Evolutionary conservation across 2,797 vertebrate species (phyloP), one percentile per base, ranked within the genome.

Genomic region (Denticeps clupeoides): DNA sequence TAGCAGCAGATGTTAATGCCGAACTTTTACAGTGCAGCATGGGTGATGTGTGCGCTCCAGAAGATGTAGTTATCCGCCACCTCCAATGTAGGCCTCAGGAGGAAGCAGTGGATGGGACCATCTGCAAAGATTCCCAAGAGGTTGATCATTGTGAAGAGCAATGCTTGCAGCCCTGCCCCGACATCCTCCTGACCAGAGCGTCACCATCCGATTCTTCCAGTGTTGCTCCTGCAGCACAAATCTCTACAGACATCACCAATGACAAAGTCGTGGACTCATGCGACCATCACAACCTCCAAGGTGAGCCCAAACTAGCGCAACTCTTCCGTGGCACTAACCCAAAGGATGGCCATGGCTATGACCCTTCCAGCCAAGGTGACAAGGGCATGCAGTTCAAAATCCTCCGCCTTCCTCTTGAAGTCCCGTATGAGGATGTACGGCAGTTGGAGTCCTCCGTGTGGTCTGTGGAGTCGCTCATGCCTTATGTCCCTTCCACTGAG

Each of bases 401-500:
- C 0, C 49, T 75, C 5, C 65, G 65, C n/a, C 35, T 81, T 38
- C 76, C 78, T 0, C 78, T 81, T n/a, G 68, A 81, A 21, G 13
- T 68, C 0, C 64, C 65, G 25, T 72, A 72, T 46, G 55, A 77
- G 51, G 70, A 80, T 16, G 69, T 80, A 27, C 65, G 57, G 38
- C 74, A 67, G 59, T 70, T 77, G 48, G 82, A 83, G 26, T 69
- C 76, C 4, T 67, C 69, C 0, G 67, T 81, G 40, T 85, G 81
- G 83, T 83, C 82, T 0, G 21, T 63, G 10, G 77, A 82, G 7
- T 73, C 76, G 5, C 26, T 74, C 41, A 23, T 48, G 5, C 71
- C 68, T 3, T 53, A 73, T 25, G 43, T 72, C 7, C 63, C 74
- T 1, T 69, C 75, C 2, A 26, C 61, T 1, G 73, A 77, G 2